Percentiles rank a stretch among this genome's conserved stretches.
These are phyloP conservation scores for Drosophila biarmipes DNA, from an alignment of 1,140 invertebrate species.

Conservation along the genomic window DNA sequence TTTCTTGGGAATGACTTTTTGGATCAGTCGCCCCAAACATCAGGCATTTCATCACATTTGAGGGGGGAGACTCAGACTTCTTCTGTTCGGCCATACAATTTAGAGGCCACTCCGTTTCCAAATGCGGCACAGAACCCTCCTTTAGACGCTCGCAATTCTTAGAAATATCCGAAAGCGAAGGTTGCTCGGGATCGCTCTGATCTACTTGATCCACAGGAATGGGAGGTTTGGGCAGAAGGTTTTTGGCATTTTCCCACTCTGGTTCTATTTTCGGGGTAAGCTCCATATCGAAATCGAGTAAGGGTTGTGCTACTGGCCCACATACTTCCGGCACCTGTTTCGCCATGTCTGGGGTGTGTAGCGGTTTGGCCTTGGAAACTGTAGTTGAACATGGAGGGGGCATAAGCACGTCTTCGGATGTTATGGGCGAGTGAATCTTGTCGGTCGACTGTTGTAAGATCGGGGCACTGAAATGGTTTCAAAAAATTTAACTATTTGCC, in stretches of 20 bases:
- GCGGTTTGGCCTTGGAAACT: neutral
- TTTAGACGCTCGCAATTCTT: conserved; percentile 5
- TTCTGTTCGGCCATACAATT: conserved; percentile 1
- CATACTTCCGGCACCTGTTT: neutral
- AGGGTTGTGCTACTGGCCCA: neutral
- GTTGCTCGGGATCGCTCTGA: too few species aligned
- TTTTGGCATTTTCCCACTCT: neutral
- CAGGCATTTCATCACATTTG: neutral
- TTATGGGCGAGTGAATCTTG: too few species aligned
- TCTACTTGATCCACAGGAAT: too few species aligned
- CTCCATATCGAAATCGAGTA: too few species aligned
- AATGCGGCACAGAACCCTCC: neutral
- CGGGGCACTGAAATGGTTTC: too few species aligned
- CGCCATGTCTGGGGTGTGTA: neutral
- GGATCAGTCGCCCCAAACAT: neutral
- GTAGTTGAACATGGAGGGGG: neutral
- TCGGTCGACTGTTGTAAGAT: too few species aligned
- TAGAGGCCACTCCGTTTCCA: conserved; percentile 19
- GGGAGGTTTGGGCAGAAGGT: too few species aligned
- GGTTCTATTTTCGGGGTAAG: too few species aligned
- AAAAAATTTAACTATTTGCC: too few species aligned
- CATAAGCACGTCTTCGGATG: neutral
- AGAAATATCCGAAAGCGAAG: conserved; percentile 13
- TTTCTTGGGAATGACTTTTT: neutral
- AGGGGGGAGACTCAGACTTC: neutral